These are phyloP conservation scores for Lynx canadensis DNA, from an alignment of 2,113 vertebrate genomes.

Conservation along the genomic window DNA sequence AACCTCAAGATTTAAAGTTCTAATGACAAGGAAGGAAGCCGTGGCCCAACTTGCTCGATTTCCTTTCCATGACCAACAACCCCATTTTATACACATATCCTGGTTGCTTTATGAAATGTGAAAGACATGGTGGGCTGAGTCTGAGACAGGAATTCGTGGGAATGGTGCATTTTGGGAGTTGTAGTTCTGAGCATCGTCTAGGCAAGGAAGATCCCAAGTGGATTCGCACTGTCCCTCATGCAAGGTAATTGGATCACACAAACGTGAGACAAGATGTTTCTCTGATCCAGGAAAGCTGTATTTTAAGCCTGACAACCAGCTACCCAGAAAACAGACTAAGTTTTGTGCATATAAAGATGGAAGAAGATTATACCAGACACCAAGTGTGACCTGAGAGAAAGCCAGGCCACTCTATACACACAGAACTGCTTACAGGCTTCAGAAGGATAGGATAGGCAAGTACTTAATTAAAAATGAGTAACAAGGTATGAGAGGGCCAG, in stretches of 20 bases:
- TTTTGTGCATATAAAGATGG: neutral
- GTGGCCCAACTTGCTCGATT: neutral
- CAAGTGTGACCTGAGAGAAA: neutral
- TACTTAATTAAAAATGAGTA: neutral
- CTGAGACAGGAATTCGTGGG: neutral
- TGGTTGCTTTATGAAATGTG: neutral
- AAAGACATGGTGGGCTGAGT: neutral
- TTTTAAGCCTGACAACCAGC: neutral
- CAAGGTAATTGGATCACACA: fast-evolving
- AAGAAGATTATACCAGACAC: neutral
- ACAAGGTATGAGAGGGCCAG: neutral
- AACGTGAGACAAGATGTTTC: neutral
- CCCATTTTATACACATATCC: neutral
- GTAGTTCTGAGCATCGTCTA: neutral
- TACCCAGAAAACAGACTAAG: neutral
- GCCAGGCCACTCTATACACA: fast-evolving
- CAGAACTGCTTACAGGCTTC: neutral
- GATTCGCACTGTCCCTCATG: neutral
- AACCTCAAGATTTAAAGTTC: neutral
- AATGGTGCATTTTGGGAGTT: neutral
- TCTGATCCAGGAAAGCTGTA: neutral
- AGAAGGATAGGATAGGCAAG: neutral
- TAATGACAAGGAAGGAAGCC: neutral
- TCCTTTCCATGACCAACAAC: neutral
- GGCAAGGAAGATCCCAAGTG: neutral